Conservation (phyloP, 2,888 invertebrate species). For the Ophraella communa region DNA sequence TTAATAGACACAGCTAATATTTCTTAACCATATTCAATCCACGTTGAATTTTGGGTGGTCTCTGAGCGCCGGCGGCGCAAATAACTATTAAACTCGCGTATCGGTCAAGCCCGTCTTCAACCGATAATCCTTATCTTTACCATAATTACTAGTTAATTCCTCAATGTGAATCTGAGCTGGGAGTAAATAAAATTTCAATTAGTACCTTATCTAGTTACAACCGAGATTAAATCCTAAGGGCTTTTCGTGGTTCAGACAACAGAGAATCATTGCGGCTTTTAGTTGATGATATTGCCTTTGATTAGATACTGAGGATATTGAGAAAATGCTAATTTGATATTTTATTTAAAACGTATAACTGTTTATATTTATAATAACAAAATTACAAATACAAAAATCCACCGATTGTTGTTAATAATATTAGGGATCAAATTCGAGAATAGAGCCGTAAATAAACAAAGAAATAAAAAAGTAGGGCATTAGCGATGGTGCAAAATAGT, state of each 20-base stretch:
- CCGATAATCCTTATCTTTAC: slow-evolving; percentile 1
- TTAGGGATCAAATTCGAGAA: no score
- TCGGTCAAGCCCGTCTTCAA: neutral
- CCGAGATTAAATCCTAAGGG: slow-evolving; percentile 7
- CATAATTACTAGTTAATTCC: neutral
- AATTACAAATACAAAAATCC: no score
- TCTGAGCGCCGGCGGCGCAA: neutral
- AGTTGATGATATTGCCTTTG: neutral
- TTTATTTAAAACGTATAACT: neutral
- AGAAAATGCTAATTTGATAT: neutral
- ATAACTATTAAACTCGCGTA: neutral
- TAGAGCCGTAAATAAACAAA: no score
- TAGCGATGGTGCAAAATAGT: no score
- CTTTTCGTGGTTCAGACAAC: slow-evolving; percentile 7
- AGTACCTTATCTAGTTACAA: slow-evolving; percentile 23
- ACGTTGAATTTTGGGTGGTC: neutral
- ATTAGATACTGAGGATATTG: neutral
- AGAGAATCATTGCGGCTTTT: neutral
- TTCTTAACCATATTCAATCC: neutral
- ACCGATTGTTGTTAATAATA: no score
- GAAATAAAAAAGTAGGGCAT: no score
- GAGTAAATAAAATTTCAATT: slow-evolving; percentile 28
- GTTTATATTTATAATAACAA: no score
- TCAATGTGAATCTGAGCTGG: neutral
- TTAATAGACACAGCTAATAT: neutral